A percentile compares a stretch with the other conserved stretches of the same genome.
These are phyloP conservation scores for Hydropsyche tenuis DNA, from an alignment of 1,140 invertebrate genomes.

Conservation along the genomic window DNA sequence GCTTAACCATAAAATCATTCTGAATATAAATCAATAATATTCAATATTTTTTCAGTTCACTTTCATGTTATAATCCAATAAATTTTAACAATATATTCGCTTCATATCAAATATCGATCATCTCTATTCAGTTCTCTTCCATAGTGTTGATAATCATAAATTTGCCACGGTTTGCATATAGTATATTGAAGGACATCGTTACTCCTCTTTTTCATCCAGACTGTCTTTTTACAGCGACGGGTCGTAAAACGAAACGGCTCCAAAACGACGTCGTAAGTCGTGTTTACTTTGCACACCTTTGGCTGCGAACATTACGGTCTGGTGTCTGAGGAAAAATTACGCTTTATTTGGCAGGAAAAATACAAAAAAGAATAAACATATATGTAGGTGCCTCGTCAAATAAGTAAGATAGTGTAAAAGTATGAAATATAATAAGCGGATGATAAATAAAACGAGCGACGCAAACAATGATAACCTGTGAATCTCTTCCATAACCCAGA, in stretches of 20 bases:
- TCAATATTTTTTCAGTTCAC: too few species aligned
- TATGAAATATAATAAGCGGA: not conserved
- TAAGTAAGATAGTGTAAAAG: not conserved
- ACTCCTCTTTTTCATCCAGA: slow-evolving; percentile 22
- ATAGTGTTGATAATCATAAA: too few species aligned
- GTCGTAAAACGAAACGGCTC: slow-evolving; percentile 47
- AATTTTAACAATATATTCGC: too few species aligned
- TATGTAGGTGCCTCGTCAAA: not conserved
- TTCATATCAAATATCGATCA: too few species aligned
- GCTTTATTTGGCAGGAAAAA: slow-evolving; percentile 17
- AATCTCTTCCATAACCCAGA: too few species aligned
- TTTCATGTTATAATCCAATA: too few species aligned
- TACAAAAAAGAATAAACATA: not conserved
- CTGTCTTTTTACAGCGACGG: slow-evolving; percentile 19
- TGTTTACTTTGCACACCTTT: slow-evolving; percentile 38
- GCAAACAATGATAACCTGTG: too few species aligned
- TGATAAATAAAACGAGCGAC: not conserved
- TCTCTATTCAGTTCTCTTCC: too few species aligned
- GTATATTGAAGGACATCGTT: not conserved
- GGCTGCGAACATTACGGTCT: slow-evolving; percentile 19
- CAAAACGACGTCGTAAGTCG: slow-evolving; percentile 39
- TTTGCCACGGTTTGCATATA: too few species aligned
- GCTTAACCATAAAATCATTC: too few species aligned
- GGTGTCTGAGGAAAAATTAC: slow-evolving; percentile 12
- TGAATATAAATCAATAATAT: too few species aligned